Evolutionary conservation across 2,888 invertebrate species (phyloP), one percentile per base, ranked within the genome.

Genomic region (Isotomurus palustris): DNA sequence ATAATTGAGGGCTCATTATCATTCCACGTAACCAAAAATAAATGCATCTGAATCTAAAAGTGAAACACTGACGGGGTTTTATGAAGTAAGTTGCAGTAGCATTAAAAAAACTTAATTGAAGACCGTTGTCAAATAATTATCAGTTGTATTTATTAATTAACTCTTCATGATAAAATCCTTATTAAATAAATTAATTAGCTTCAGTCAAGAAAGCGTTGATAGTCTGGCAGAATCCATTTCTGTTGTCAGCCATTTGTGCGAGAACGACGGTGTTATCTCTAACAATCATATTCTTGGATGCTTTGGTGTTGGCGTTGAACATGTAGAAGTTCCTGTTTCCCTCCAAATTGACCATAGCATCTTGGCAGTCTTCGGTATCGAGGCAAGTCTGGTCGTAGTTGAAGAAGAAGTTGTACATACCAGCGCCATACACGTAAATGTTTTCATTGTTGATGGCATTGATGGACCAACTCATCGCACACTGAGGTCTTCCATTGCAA

Each of bases 381-480:
- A 68, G 50, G 45, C 68, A 68, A 12, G 65, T 66, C 43, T 65
- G 65, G 29, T 68, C 65, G 43, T 68, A 68, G 35, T 67, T 53
- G 56, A 51, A 56, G 59, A 68, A 68, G 54, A 68, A 68, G 40
- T 68, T 68, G 64, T 68, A 68, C 56, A 68, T 52, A 19, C 68
- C 68, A 41, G 64, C 65, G n/a, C 68, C 68, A 22, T 68, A 68
- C 6, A 65, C 21, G 56, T 67, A 67, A 22, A 67, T 41, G 43
- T 67, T 63, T 38, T 58, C 32, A 14, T 54, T 63, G 2, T 19
- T 5, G 35, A 55, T 43, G 14, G 60, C 56, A 12, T 55, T 54
- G 17, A 65, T 38, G n/a, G 60, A 38, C 53, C 59, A 67, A n/a
- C 60, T 53, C 56, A 67, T 44, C 32, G 59, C 44, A 32, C 67